Evolutionary conservation across 2,113 vertebrate species (phyloP), one percentile per base, ranked within the genome.

Genomic region (Lampris megalopsis): DNA sequence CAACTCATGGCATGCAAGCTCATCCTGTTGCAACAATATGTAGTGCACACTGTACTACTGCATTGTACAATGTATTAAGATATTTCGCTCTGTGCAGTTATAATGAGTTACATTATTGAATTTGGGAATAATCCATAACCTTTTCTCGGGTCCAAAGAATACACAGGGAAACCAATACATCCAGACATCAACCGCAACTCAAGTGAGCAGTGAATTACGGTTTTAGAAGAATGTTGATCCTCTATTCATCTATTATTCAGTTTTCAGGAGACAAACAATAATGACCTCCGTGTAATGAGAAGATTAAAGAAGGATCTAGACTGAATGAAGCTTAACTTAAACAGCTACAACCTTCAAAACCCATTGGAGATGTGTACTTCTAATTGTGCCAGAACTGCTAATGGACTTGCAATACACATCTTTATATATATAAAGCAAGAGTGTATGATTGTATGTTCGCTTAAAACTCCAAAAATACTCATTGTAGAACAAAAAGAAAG

Each of bases 1-100:
- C 89, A 83, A 80, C 86, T 89, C 88, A 91, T 91, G 87, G 86
- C 71, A 86, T 48, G 87, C 42, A 37, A 71, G 66, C 63, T 90
- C 58, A 68, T 70, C 79, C 71, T 66, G 66, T 72, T 60, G 77
- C 56, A 47, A 43, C 59, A 42, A 76, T 62, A 59, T 49, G 71
- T 63, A 63, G 56, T 35, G 66, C 35, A 6, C 61, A 50, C 72
- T 24, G 9, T 58, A 48, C 68, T 42, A 57, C 41, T 45, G 35
- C 68, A 63, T 43, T 65, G 70, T 53, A 81, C n/a, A 69, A 48
- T 6, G 36, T 53, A 72, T 78, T 73, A 76, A 66, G 52, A 68
- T 47, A 58, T 13, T 9, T 43, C 41, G 57, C 9, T 47, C 60
- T 24, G 2, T 52, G 11, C 5, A 49, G 35, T 56, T 73, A 37